Conservation (phyloP, 2,113 vertebrate species). For the Tursiops truncatus region DNA sequence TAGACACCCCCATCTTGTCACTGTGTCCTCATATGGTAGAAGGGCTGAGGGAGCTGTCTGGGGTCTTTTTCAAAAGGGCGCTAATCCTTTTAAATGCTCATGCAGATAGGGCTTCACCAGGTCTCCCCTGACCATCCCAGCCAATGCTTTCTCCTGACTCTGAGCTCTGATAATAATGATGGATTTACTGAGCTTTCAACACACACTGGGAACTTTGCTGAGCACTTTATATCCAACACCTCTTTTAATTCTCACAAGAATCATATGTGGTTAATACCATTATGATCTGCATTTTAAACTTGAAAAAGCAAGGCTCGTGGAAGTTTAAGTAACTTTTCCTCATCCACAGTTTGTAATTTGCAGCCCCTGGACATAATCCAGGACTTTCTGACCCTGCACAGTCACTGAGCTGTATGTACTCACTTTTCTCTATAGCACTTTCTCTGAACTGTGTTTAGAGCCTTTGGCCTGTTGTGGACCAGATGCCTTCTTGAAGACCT, state of each 20-base stretch:
- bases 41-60: background rate
- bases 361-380: background rate
- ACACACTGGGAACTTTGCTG: background rate
- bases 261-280: background rate
- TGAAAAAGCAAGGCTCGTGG: background rate
- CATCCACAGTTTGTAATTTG: background rate
- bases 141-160: background rate
- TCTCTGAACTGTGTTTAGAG: too few relatives aligned
- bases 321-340: background rate
- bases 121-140: too few relatives aligned
- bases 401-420: background rate
- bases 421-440: background rate
- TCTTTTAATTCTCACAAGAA: background rate
- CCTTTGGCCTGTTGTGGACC: background rate
- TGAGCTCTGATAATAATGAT: background rate
- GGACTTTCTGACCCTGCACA: background rate
- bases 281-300: background rate
- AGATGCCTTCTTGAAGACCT: background rate
- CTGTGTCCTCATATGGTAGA: background rate
- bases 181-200: background rate
- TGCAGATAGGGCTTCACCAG: background rate
- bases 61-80: background rate
- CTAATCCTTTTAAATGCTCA: too few relatives aligned
- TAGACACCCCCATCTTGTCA: background rate
- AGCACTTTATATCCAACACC: background rate